phyloP scores from a whole-genome alignment of 2,113 vertebrate genomes.

The Thinocorus orbignyianus region DNA sequence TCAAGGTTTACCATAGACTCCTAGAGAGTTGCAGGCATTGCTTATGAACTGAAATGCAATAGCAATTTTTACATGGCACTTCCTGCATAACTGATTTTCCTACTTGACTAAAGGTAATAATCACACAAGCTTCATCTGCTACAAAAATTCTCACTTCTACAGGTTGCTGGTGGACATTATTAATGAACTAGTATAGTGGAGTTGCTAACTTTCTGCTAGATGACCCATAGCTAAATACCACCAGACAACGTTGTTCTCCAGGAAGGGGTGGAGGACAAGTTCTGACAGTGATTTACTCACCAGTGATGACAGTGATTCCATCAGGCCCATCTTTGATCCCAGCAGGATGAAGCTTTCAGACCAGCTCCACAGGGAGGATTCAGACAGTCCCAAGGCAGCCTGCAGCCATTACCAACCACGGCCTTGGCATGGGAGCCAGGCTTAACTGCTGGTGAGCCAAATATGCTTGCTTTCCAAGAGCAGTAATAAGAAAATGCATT shows the following conservation, averaged over 20 bases:
- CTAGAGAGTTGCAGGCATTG: background rate
- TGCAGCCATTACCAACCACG: accelerated
- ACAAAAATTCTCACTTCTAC: background rate
- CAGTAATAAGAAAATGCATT: background rate
- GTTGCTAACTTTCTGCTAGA: background rate
- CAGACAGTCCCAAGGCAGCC: background rate
- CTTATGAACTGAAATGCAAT: background rate
- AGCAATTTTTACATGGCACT: background rate
- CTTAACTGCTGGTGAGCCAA: background rate
- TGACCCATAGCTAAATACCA: background rate
- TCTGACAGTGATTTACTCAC: background rate
- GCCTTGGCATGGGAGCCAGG: background rate
- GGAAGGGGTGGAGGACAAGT: background rate
- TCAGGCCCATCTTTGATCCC: background rate
- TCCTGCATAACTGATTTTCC: background rate
- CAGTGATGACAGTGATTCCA: background rate
- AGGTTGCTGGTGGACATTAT: background rate
- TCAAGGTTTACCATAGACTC: background rate
- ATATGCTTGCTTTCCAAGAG: background rate
- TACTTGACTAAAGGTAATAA: background rate
- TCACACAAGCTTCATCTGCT: background rate
- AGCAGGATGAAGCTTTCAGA: background rate
- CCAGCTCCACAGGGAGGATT: background rate
- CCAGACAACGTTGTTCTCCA: background rate
- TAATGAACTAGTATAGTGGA: background rate